Base-by-base conservation (phyloP, 2,888 invertebrate species). In the Mythimna vitellina region DNA sequence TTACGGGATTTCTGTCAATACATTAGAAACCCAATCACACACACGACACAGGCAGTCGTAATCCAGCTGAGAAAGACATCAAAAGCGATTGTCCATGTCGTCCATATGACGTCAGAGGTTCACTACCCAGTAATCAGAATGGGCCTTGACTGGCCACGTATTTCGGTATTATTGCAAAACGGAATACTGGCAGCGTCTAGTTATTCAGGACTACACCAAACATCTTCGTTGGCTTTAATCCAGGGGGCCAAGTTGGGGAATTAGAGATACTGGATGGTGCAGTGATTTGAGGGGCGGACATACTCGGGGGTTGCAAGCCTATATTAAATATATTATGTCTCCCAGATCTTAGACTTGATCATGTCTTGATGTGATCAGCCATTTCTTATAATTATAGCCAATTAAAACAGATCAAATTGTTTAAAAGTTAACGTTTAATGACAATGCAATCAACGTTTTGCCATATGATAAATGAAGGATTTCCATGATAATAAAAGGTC, bases 181-280 rank as follows among this genome's bases (percentile, higher is more conserved):
- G 88, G 90, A 90, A 89, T 89, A 91, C 90, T 88, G 88, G 85
- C 87, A 85, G 77, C 88, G 89, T 91, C 91, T 92, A 92, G 93
- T 92, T 93, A 94, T 93, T 94, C 93, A 93, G 91, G 90, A 92
- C 91, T 91, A 92, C 91, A 91, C 92, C 92, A 93, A 95, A 95
- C 93, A 94, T 94, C 95, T 95, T 93, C 92, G 89, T 93, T 95
- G 95, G 94, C 94, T 94, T 92, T 92, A 93, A 94, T 95, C 95
- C 95, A 94, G 93, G 89, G 91, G 89, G 85, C 89, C 84, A 85
- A 80, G 79, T 73, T 78, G 57, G 25, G 70, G 89, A 89, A 64
- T 72, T 86, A 87, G 12, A 76, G 29, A 0, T 25, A 25, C 90
- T 92, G 69, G 91, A 94, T 85, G 61, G 49, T 63, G 66, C 58